phyloP scores from a whole-genome alignment of 2,888 invertebrate genomes.

The Eilema sororculum region DNA sequence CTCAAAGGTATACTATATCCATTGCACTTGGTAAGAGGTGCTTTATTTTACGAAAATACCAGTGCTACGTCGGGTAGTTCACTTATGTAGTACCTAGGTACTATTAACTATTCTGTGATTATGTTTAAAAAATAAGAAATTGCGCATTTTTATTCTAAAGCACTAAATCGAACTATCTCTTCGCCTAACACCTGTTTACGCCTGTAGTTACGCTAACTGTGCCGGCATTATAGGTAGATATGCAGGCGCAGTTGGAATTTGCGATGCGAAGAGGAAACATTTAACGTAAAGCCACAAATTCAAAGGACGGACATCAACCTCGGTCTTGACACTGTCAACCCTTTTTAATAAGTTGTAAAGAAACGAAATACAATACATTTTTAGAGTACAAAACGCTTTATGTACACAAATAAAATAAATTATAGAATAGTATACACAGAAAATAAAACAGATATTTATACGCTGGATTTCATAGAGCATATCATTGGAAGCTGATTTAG shows the following conservation, averaged over 20 bases:
- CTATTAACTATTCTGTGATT: too few relatives aligned
- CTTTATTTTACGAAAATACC: neutral
- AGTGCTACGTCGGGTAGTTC: too few relatives aligned
- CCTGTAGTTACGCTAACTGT: slow-evolving; percentile 35
- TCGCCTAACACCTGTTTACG: slow-evolving; percentile 37
- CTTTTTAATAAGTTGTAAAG: slow-evolving; percentile 33
- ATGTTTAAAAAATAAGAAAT: neutral
- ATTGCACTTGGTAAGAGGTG: too few relatives aligned
- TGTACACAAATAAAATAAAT: too few relatives aligned
- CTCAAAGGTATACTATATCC: neutral
- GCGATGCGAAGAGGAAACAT: slow-evolving; percentile 39
- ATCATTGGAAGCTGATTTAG: too few relatives aligned
- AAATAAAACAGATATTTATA: too few relatives aligned
- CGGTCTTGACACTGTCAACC: slow-evolving; percentile 31
- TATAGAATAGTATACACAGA: too few relatives aligned
- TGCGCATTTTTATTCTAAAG: neutral
- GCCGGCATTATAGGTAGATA: slow-evolving; percentile 24
- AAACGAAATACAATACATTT: neutral
- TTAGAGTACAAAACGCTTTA: neutral
- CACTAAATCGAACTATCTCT: slow-evolving; percentile 16
- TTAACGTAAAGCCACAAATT: slow-evolving; percentile 38
- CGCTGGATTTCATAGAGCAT: too few relatives aligned
- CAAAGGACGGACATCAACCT: slow-evolving; percentile 28
- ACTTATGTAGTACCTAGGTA: too few relatives aligned
- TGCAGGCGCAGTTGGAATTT: slow-evolving; percentile 32